Evolutionary conservation across 2,113 vertebrate species (phyloP).

Genomic region (Scophthalmus maximus): DNA sequence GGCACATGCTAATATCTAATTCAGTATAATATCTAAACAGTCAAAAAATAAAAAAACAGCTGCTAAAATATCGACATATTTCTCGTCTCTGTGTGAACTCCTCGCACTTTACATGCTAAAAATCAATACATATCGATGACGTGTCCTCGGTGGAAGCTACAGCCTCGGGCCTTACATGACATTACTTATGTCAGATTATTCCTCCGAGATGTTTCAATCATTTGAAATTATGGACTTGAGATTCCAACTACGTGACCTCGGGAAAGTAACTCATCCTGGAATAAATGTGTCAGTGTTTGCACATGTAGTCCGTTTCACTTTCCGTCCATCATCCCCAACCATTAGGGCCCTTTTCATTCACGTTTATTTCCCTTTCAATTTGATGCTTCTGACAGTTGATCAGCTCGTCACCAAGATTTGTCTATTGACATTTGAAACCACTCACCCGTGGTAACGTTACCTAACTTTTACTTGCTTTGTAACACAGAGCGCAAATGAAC

Average conservation of each 20-base stretch:
- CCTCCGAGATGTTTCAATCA: constrained; percentile 9
- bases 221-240: not conserved
- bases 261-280: no score
- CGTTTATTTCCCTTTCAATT: constrained; percentile 12
- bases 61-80: no score
- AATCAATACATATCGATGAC: not conserved
- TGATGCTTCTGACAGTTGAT: not conserved
- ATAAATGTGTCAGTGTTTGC: no score
- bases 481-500: not conserved
- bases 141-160: not conserved
- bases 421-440: constrained; percentile 21
- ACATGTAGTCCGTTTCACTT: no score
- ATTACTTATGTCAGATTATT: not conserved
- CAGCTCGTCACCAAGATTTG: not conserved
- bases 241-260: no score
- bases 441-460: constrained; percentile 1
- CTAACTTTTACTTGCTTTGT: constrained; percentile 5
- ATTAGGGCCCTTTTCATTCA: not conserved
- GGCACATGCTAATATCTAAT: no score
- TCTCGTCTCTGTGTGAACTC: no score
- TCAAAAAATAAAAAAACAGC: no score
- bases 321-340: not conserved
- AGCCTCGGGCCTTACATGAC: not conserved
- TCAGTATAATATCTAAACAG: no score
- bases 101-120: not conserved